Base-by-base conservation (phyloP, 1,140 invertebrate genomes). In the Dreissena rostriformis region DNA sequence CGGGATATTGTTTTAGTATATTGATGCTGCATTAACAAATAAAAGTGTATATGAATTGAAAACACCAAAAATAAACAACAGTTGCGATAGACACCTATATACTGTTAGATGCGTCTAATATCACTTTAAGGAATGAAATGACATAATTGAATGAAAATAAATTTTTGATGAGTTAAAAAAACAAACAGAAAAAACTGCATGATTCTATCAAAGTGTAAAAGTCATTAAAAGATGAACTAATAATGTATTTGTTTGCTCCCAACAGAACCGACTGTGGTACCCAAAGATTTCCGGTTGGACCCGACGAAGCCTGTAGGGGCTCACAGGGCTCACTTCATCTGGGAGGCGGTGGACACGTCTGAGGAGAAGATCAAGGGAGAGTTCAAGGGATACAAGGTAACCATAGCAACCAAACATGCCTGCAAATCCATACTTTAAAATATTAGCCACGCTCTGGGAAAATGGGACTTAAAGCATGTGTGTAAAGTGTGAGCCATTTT, bases 371-470 rank as follows among this genome's bases (percentile, higher is more conserved):
- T 92, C 28, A 65, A 85, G 19, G 91, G 91, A 70, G 86, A 89
- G 66, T 92, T 92, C 78, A 86, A 82, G 63, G 91, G 91, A 28
- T 92, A 92, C 77, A 91, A 89, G 86, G 90, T 92, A 84, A 78
- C 83, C 39, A 39, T 39, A 39, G 39, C 39, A 39, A 39, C 39
- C 8, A 39, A 8, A 39, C 39, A 5, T 39, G 39, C 39, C 8
- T 39, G 39, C 2, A 39, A 39, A 39, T 39, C 39, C 39, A 2
- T 39, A 39, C 8, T 39, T 39, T 39, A 5, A 39, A 5, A 8
- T 39, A 39, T 39, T 2, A 39, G 39, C 4, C 39, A 8, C 39
- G 39, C 39, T 39, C 8, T 39, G 2, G 39, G 39, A 39, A 39
- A 39, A 39, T 2, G 39, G 39, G 39, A 8, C 39, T 39, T 39